Base-by-base conservation (phyloP, 1,140 invertebrate genomes). In the Nomia melanderi region DNA sequence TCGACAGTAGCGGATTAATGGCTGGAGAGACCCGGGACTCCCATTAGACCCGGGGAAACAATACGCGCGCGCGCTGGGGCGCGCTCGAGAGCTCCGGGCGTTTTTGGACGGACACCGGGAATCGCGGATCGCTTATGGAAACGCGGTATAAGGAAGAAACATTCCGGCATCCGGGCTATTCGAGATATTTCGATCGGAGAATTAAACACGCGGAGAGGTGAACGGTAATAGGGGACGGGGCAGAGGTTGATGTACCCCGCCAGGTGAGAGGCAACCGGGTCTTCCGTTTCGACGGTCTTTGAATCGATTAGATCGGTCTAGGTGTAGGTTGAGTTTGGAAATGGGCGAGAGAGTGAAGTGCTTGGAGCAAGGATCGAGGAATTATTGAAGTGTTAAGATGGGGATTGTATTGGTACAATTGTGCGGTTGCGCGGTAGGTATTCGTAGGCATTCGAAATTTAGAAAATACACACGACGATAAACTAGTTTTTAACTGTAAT, bases 1-100 rank as follows among this genome's bases (percentile, higher is more conserved):
- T 17, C 66, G 75, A 77, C 75, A 62, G 75, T 77, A 39, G 66
- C 75, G 75, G 67, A 77, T 77, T 77, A 77, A 77, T 77, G 75
- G 75, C 75, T 27, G 27, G 67, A 56, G 20, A 77, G 65, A 71
- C 57, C 75, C 75, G 47, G 44, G 9, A 60, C 75, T 44, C 25
- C 66, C 75, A 77, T 77, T 77, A 71, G 44, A 62, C 57, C 20
- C 36, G 5, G 65, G 47, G 12, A 47, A 77, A 71, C 75, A 77
- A 77, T 77, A 36, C 75, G 31, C n/a, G n/a, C n/a, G n/a, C n/a
- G n/a, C n/a, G n/a, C n/a, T n/a, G n/a, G n/a, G n/a, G n/a, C n/a
- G n/a, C n/a, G n/a, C n/a, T n/a, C n/a, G n/a, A n/a, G n/a, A n/a
- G n/a, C n/a, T n/a, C 12, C 5, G 4, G 20, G 31, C 44, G 53